Conservation (phyloP, 2,797 vertebrate species). For the Cossypha caffra region DNA sequence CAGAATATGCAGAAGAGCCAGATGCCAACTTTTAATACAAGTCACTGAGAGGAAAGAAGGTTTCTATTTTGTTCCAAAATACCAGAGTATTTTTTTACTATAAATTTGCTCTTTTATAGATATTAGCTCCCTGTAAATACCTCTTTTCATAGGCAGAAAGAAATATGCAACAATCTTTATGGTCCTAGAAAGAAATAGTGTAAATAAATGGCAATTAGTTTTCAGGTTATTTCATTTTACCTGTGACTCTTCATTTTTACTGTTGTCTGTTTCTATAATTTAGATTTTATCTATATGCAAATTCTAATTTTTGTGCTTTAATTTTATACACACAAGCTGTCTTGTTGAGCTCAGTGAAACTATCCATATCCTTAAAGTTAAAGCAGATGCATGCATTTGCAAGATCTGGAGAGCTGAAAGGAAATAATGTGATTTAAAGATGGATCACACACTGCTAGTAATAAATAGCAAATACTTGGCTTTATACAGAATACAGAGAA, state of each 20-base stretch:
- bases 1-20: neutral
- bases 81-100: neutral
- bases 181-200: neutral
- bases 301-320: neutral
- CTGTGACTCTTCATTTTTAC: neutral
- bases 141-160: neutral
- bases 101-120: neutral
- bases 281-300: neutral
- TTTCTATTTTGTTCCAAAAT: neutral
- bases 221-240: neutral
- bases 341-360: neutral
- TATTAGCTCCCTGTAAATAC: neutral
- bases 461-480: constrained; percentile 50
- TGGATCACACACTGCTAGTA: neutral
- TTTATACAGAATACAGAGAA: neutral
- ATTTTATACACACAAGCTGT: neutral
- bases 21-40: neutral
- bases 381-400: constrained; percentile 46
- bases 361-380: neutral
- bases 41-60: neutral
- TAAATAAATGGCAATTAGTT: neutral
- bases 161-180: neutral
- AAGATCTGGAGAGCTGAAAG: constrained; percentile 31
- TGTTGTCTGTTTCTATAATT: neutral
- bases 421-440: constrained; percentile 45